A percentile compares a stretch with the other conserved stretches of the same genome.
phyloP scores from a whole-genome alignment of 2,888 invertebrate genomes.

The Cryptophagus acutangulus region DNA sequence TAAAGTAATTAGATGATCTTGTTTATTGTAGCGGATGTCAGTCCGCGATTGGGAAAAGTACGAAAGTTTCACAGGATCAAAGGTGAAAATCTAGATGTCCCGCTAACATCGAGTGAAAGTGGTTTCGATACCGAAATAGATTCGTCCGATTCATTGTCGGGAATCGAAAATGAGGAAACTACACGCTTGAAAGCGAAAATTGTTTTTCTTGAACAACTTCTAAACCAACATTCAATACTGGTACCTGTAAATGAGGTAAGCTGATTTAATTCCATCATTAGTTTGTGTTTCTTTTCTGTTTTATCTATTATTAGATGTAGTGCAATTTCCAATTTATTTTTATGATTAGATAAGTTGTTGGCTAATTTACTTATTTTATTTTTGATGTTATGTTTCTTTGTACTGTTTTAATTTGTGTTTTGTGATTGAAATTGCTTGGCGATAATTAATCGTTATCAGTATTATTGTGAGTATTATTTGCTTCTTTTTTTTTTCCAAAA shows the following conservation, averaged over 20 bases:
- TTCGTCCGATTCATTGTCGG: constrained; percentile 39
- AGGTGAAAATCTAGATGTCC: constrained; percentile 45
- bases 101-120: constrained; percentile 43
- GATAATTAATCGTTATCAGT: too few relatives aligned
- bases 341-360: constrained; percentile 18
- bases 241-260: constrained; percentile 37
- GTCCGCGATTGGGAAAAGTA: constrained; percentile 57
- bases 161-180: constrained; percentile 30
- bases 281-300: constrained; percentile 5
- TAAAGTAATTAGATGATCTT: too few relatives aligned
- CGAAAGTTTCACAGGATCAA: constrained; percentile 52
- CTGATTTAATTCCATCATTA: constrained; percentile 19
- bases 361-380: constrained; percentile 13
- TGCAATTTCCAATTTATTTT: constrained; percentile 9
- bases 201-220: constrained; percentile 43
- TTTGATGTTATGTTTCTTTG: constrained; percentile 13
- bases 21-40: constrained; percentile 47
- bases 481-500: too few relatives aligned
- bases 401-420: constrained; percentile 30
- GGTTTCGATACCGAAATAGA: constrained; percentile 48
- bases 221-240: constrained; percentile 41
- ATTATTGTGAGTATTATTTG: too few relatives aligned
- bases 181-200: constrained; percentile 41
- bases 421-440: too few relatives aligned
- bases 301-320: not conserved